Evolutionary conservation across 2,888 invertebrate species (phyloP).

Genomic region (Pachycephus smyrnensis): DNA sequence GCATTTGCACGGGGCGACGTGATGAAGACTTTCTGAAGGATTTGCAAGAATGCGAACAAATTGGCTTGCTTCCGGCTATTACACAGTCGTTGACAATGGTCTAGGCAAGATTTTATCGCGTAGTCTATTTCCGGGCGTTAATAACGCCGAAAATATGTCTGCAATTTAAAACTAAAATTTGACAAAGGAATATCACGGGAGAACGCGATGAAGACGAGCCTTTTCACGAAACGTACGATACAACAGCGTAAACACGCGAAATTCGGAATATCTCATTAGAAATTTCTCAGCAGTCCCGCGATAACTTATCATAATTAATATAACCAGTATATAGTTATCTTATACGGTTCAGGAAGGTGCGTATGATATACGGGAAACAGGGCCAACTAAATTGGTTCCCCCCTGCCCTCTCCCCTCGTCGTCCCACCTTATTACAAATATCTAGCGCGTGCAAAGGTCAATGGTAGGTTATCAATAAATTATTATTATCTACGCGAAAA

Average conservation of each 20-base stretch:
- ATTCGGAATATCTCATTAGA: neutral
- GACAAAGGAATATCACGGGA: neutral
- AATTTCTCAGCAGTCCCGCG: no score
- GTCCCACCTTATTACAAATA: no score
- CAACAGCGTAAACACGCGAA: neutral
- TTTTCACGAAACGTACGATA: neutral
- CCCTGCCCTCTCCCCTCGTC: no score
- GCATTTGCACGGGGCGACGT: neutral
- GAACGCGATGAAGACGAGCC: neutral
- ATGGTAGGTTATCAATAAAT: no score
- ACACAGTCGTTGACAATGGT: neutral
- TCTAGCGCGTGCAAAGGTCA: no score
- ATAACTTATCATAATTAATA: no score
- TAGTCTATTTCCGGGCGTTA: neutral
- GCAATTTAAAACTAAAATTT: neutral
- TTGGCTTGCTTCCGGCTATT: neutral
- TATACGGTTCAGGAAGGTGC: no score
- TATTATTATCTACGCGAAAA: no score
- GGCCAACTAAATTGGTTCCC: no score
- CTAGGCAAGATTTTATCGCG: neutral
- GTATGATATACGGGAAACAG: no score
- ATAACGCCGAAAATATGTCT: neutral
- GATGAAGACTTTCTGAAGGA: neutral
- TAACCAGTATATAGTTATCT: no score
- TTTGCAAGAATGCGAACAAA: neutral